Conservation (phyloP, 2,797 vertebrate genomes). For the Ficedula albicollis region DNA sequence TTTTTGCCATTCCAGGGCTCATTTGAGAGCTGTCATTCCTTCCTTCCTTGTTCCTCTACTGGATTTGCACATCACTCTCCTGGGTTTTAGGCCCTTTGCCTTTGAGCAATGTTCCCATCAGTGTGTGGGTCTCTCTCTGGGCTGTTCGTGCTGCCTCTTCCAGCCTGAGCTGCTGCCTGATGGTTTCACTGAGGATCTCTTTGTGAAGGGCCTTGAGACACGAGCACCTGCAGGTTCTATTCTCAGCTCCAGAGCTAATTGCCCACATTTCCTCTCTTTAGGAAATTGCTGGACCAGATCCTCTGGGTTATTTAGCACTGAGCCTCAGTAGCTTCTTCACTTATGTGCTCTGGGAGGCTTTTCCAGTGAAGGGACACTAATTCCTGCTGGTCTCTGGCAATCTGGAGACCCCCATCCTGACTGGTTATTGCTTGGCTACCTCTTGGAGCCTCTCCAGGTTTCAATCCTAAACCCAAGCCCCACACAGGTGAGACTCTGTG, state of each 20-base stretch:
- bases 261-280: background rate
- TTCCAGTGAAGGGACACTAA: background rate
- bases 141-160: background rate
- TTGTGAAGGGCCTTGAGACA: background rate
- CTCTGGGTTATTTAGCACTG: background rate
- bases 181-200: background rate
- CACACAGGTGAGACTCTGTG: background rate
- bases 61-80: background rate
- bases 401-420: background rate
- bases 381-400: background rate
- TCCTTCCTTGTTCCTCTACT: background rate
- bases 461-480: background rate
- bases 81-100: background rate
- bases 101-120: accelerated
- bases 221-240: background rate
- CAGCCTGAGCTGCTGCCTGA: background rate
- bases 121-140: background rate
- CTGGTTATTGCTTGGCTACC: background rate
- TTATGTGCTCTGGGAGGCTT: background rate
- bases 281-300: background rate
- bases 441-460: background rate
- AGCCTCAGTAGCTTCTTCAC: background rate
- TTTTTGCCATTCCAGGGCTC: background rate
- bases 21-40: background rate
- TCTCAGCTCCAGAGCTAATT: background rate